Evolutionary conservation across 2,888 invertebrate species (phyloP), one percentile per base, ranked within the genome.

Genomic region (Cordilura impudica): DNA sequence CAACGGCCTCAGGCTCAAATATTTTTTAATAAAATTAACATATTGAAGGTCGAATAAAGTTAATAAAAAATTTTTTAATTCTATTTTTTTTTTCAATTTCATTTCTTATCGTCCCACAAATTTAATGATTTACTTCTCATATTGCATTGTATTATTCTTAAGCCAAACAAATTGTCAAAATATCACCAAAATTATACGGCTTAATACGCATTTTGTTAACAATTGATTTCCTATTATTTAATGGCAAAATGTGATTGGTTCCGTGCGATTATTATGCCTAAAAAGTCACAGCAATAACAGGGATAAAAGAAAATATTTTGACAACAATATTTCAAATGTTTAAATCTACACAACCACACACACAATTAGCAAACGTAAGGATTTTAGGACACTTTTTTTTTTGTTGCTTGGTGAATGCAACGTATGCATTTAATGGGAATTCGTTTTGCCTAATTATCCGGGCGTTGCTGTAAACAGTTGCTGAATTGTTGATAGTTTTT

Each of bases 381-480:
- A 63, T 63, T 63, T 49, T 49, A 63, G 49, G 63, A 18, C 7
- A 35, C 56, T 35, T 61, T 49, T 19, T 2, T 19, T 3, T 12
- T 12, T 56, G 19, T 26, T 23, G 19, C 10, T 23, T 54, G 39
- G 19, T 23, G 23, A 10, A 26, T 39, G 65, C 58, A 65, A 43
- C 66, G 79, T 29, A 51, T 54, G 70, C 60, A 54, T 76, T 75
- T 73, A 75, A 78, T 78, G 75, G 54, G 67, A 75, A 78, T 82
- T 82, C 54, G 80, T 54, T 76, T 63, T 58, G 71, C 80, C 69
- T 75, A 81, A 82, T 82, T 78, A 81, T 79, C 69, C 70, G 78
- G 82, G 82, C 67, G 82, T 82, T 78, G 58, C 75, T 26, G 65
- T 18, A 70, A 75, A 75, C 74, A 79, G 61, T 74, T 71, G 49